phyloP scores from a whole-genome alignment of 92 coral and sea anemone genomes.

The Actinernus sp. region DNA sequence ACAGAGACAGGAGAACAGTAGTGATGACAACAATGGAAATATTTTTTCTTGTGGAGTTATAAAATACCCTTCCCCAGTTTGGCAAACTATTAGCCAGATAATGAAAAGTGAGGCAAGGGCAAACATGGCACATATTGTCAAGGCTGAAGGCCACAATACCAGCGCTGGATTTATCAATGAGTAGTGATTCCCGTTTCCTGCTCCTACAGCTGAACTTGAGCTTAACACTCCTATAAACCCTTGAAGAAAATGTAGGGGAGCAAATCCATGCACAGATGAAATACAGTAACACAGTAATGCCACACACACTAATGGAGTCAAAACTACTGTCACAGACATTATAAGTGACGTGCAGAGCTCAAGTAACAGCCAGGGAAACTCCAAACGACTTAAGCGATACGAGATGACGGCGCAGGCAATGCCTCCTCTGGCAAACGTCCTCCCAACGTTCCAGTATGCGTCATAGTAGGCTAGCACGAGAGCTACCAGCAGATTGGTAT shows the following conservation, averaged over 20 bases:
- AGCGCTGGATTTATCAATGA: background rate
- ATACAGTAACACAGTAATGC: background rate
- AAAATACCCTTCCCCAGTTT: constrained; percentile 21
- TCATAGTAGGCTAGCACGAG: constrained; percentile 39
- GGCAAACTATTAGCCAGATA: constrained; percentile 50
- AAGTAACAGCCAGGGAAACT: constrained; percentile 55
- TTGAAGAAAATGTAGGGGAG: too few relatives aligned
- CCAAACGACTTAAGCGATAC: constrained; percentile 66
- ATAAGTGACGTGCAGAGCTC: constrained; percentile 26
- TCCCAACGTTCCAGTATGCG: constrained; percentile 69
- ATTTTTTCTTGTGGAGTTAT: constrained; percentile 12
- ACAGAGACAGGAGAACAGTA: constrained; percentile 14
- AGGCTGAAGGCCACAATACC: background rate
- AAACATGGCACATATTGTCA: constrained; percentile 4
- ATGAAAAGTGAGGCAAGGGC: constrained; percentile 26
- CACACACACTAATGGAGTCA: constrained; percentile 38
- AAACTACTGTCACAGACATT: constrained; percentile 33
- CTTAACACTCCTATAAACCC: too few relatives aligned
- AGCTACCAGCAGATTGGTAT: constrained; percentile 59
- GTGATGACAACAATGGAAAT: constrained; percentile 30
- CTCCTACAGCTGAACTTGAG: too few relatives aligned
- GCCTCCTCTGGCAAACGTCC: constrained; percentile 55
- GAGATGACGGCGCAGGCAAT: constrained; percentile 77
- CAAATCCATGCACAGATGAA: too few relatives aligned
- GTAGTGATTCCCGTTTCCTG: background rate